These are phyloP conservation scores for Gymnoscelis rufifasciata DNA, from an alignment of 2,888 invertebrate species.

Conservation along the genomic window DNA sequence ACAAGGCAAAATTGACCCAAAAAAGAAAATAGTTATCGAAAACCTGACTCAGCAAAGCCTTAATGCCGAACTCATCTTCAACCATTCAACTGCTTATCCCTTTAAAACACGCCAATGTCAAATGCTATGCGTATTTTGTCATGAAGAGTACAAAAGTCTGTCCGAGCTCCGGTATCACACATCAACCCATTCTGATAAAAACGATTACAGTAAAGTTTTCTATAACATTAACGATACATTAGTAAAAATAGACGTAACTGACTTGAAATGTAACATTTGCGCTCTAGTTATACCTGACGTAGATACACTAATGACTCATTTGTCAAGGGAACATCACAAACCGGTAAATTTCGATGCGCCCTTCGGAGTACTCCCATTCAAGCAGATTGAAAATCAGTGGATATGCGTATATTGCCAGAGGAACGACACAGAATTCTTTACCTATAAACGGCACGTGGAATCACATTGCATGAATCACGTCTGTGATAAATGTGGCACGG, in stretches of 20 bases:
- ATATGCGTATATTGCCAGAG: conserved; percentile 63
- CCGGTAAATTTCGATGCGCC: conserved; percentile 62
- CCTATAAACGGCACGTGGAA: conserved; percentile 62
- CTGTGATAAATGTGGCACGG: conserved; percentile 70
- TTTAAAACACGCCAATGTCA: conserved; percentile 69
- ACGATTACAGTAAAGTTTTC: conserved; percentile 64
- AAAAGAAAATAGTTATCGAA: conserved; percentile 69
- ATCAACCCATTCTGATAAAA: conserved; percentile 52
- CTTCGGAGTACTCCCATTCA: conserved; percentile 66
- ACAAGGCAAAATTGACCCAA: conserved; percentile 54
- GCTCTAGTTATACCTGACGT: conserved; percentile 48
- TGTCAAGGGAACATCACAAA: conserved; percentile 56
- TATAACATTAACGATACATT: conserved; percentile 67
- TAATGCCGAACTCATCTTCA: conserved; percentile 66
- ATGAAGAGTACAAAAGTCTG: conserved; percentile 55
- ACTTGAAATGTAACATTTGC: conserved; percentile 64
- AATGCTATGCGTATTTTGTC: conserved; percentile 66
- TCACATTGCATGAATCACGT: conserved; percentile 65
- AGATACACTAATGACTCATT: conserved; percentile 60
- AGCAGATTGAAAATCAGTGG: conserved; percentile 53
- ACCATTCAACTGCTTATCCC: conserved; percentile 63
- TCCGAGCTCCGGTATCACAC: conserved; percentile 56
- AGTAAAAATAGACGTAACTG: conserved; percentile 68
- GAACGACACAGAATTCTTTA: conserved; percentile 49
- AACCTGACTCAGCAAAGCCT: conserved; percentile 68